Base-by-base conservation (phyloP, 2,797 vertebrate genomes). In the Chrysocyon brachyurus region DNA sequence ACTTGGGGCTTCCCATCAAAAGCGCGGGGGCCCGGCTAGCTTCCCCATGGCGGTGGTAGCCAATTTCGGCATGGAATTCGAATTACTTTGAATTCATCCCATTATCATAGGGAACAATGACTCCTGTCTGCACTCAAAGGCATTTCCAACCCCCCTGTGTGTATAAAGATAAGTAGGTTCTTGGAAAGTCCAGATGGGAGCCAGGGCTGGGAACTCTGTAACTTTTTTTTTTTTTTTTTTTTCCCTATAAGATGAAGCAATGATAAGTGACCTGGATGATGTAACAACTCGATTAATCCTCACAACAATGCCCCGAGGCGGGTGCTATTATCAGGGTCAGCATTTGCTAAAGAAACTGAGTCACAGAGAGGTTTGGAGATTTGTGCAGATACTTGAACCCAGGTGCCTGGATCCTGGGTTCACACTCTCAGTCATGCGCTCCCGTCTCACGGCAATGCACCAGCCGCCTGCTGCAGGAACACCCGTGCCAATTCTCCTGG, bases 1-100 rank as follows among this genome's bases (percentile, higher is more conserved):
- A 97, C 97, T 96, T 94, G 96, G 92, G 97, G 96, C 90, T 98
- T 91, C 59, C 61, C 89, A 84, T 87, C 56, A 52, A 95, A 98
- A 96, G 83, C 73, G 7, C 77, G 40, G 85, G 94, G 91, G 97
- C 94, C 98, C 85, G 28, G 96, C 68, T 94, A 77, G 94, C 88
- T 87, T 95, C 56, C 28, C 36, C 2, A 8, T 36, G 63, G 64
- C 28, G 54, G 31, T 56, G 59, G 86, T 33, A 91, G 94, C 46
- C 22, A 77, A 78, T 91, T 94, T 91, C 92, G 89, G 56, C 7
- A 52, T 33, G 61, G 79, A 87, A 92, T 84, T 90, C 92, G 95
- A 82, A 97, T 97, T 91, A 68, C 54, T 95, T 94, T 64, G 12
- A 95, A 94, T 70, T 64, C 49, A 87, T 72, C 52, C 61, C 56